These are phyloP conservation scores for Oxyscelio sp. DNA, from an alignment of 2,888 invertebrate genomes.

Conservation along the genomic window DNA sequence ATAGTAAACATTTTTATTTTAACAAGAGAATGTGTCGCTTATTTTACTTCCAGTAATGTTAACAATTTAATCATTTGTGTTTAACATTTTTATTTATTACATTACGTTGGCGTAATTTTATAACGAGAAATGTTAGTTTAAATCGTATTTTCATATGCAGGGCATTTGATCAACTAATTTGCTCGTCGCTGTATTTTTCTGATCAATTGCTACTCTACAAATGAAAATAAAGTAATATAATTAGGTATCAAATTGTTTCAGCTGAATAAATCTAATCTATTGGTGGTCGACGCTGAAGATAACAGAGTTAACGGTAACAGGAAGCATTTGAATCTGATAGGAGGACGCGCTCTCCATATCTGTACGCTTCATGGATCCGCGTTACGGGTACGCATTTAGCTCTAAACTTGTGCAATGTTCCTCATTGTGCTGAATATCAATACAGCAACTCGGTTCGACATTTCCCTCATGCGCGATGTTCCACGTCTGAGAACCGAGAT, in stretches of 20 bases:
- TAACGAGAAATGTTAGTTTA: no score
- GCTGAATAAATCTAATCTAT: conserved; percentile 51
- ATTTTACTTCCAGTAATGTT: no score
- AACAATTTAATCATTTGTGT: no score
- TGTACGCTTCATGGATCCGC: conserved; percentile 37
- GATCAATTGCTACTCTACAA: neutral
- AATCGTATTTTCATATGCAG: conserved; percentile 24
- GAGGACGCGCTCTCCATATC: conserved; percentile 51
- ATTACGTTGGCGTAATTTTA: no score
- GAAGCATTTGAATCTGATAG: conserved; percentile 63
- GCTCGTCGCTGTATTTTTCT: neutral
- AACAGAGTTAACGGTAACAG: conserved; percentile 52
- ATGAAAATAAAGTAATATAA: conserved; percentile 26
- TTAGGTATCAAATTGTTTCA: conserved; percentile 53
- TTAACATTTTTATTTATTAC: no score
- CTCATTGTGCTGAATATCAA: conserved; percentile 63
- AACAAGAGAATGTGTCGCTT: no score
- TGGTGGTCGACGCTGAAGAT: conserved; percentile 49
- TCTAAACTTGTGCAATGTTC: conserved; percentile 67
- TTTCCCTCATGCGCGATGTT: conserved; percentile 53
- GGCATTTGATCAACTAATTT: neutral
- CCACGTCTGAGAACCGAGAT: conserved; percentile 34
- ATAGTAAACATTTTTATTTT: no score
- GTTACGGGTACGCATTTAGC: conserved; percentile 47
- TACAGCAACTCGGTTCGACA: conserved; percentile 43